phyloP scores from a whole-genome alignment of 2,888 invertebrate genomes.

The Drosophila tanythrix region DNA sequence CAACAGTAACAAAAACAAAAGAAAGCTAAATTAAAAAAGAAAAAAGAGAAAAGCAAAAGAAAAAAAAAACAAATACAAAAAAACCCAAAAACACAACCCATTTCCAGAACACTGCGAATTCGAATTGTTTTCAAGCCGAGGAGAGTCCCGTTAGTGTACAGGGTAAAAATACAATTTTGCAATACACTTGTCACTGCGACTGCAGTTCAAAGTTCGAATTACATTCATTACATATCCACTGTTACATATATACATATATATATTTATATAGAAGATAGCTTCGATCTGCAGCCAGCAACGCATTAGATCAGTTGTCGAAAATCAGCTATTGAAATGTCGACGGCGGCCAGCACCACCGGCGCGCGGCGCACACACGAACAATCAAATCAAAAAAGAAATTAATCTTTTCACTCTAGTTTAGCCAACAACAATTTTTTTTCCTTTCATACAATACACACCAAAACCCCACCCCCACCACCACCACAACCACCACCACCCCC shows the following conservation, averaged over 20 bases:
- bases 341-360: conserved; percentile 4
- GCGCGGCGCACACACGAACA: conserved; percentile 33
- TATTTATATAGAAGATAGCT: background rate
- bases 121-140: conserved; percentile 25
- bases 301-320: conserved; percentile 2
- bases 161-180: conserved; percentile 2
- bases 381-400: conserved; percentile 78
- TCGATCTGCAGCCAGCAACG: conserved; percentile 29
- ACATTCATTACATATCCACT: conserved; percentile 4
- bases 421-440: background rate
- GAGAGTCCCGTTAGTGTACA: conserved; percentile 27
- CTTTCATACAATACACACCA: too few species aligned
- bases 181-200: conserved; percentile 14
- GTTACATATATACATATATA: background rate
- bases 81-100: background rate
- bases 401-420: conserved; percentile 56
- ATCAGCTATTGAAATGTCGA: conserved; percentile 23
- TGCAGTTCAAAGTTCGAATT: conserved; percentile 12
- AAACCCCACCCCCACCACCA: too few species aligned
- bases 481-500: background rate
- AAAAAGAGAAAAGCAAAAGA: background rate
- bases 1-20: conserved; percentile 31
- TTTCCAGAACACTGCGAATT: conserved; percentile 7
- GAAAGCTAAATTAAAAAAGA: conserved; percentile 8
- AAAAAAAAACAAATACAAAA: conserved; percentile 8